Base-by-base conservation (phyloP, 2,113 vertebrate genomes). In the Loxodonta africana region DNA sequence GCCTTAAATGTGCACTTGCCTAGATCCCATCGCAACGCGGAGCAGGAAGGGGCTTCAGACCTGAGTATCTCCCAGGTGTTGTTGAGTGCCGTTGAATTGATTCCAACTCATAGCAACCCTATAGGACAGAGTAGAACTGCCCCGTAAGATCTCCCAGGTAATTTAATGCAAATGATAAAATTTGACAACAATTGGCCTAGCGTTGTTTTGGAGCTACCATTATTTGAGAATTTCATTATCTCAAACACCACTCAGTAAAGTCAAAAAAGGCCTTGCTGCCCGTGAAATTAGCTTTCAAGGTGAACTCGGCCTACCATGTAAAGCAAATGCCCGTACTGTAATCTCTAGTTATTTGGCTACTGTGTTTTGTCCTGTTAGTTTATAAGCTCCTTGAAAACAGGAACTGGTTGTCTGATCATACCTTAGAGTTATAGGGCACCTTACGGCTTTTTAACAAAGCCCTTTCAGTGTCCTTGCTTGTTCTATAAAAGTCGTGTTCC, bases 401-500 rank as follows among this genome's bases (percentile, higher is more conserved):
- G 67, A 71, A 41, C 81, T 15, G 12, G 20, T 18, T 65, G 37
- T 77, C 74, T 80, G 71, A 93, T 1, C 65, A 74, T 81, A 92
- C 9, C 21, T 77, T 76, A n/a, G 60, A 80, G 77, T 74, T 74
- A 12, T 0, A 9, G 83, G 53, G 78, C 46, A 57, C 2, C 37
- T 23, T 17, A 53, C 5, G 25, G 44, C 65, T 95, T 73, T 92
- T 92, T 69, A 84, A 76, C 53, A 76, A 74, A 93, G 93, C 41
- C 77, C 62, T 90, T 80, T 48, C 6, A 8, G 37, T 25, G 30
- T 94, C 88, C 65, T 90, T 77, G 37, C 85, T 51, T 84, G 71
- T 89, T 67, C 90, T 74, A 57, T 8, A 69, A 65, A 88, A 90
- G 65, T 90, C 46, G 5, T 76, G 53, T 69, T 94, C 89, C 87